These are phyloP conservation scores for Centruroides vittatus DNA, from an alignment of 1,140 invertebrate genomes.

Conservation along the genomic window DNA sequence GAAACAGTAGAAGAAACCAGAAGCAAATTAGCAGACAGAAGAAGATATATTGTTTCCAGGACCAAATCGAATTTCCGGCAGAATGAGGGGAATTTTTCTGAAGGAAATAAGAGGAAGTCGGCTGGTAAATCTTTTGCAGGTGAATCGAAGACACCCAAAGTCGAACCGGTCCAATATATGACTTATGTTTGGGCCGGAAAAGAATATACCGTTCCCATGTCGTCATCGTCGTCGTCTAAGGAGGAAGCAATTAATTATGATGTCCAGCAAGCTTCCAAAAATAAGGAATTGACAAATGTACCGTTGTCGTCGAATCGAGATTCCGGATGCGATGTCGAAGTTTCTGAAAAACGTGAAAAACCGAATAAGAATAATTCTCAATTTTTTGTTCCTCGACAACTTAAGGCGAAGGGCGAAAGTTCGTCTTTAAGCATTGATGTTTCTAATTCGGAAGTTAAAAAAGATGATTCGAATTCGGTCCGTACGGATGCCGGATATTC, in stretches of 20 bases:
- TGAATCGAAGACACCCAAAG: no score
- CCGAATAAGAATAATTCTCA: background rate
- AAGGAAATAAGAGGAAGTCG: no score
- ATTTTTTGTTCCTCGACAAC: conserved; percentile 5
- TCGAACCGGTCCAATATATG: background rate
- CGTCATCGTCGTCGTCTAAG: background rate
- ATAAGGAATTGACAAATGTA: no score
- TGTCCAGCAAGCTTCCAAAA: no score
- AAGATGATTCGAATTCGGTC: no score
- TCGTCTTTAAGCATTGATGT: no score
- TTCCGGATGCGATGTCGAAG: no score
- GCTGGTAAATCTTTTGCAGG: no score
- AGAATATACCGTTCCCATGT: conserved; percentile 11
- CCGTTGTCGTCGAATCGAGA: no score
- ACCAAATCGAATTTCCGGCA: conserved; percentile 1
- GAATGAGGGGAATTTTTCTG: no score
- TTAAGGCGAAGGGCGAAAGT: background rate
- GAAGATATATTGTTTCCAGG: conserved; percentile 23
- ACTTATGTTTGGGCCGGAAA: conserved; percentile 15
- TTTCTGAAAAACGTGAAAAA: background rate
- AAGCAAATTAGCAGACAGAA: conserved; percentile 54
- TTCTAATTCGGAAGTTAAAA: no score
- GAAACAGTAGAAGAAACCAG: conserved; percentile 58
- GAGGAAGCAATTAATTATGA: background rate
- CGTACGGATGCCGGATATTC: no score